These are phyloP conservation scores for Mallateleia sp. DNA, from an alignment of 2,888 invertebrate genomes.

Conservation along the genomic window DNA sequence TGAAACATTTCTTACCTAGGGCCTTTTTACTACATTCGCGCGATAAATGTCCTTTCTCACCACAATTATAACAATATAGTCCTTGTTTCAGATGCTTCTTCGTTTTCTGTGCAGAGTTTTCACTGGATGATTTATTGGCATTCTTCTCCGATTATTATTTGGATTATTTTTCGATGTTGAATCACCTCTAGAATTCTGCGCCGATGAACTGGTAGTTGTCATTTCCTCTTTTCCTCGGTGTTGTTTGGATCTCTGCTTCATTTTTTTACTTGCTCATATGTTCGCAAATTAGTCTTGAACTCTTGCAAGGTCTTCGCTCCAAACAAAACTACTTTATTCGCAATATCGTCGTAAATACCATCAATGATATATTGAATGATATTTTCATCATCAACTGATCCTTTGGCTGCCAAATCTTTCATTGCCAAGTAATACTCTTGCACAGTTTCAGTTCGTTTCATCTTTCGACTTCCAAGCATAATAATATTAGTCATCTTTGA, in stretches of 20 bases:
- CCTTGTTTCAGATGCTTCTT: no score
- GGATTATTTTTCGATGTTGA: neutral
- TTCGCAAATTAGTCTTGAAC: neutral
- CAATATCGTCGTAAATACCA: constrained; percentile 44
- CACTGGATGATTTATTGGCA: neutral
- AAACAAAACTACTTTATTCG: constrained; percentile 41
- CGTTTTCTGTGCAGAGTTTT: neutral
- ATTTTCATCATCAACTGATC: constrained; percentile 25
- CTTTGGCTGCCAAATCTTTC: constrained; percentile 61
- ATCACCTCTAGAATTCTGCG: constrained; percentile 6
- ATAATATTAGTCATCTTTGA: no score
- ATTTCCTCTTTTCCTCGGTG: neutral
- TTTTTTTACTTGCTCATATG: neutral
- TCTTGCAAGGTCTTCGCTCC: constrained; percentile 20
- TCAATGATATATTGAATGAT: constrained; percentile 67
- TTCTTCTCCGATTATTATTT: no score
- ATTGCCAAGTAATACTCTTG: constrained; percentile 71
- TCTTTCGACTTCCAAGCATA: constrained; percentile 30
- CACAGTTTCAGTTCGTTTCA: constrained; percentile 46
- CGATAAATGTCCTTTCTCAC: constrained; percentile 6
- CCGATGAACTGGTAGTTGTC: neutral
- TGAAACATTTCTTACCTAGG: constrained; percentile 23
- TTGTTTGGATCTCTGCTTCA: neutral
- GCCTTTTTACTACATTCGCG: neutral
- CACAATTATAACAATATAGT: constrained; percentile 44